Evolutionary conservation across 2,113 vertebrate genomes (phyloP).

Genomic region (Scalopus aquaticus): DNA sequence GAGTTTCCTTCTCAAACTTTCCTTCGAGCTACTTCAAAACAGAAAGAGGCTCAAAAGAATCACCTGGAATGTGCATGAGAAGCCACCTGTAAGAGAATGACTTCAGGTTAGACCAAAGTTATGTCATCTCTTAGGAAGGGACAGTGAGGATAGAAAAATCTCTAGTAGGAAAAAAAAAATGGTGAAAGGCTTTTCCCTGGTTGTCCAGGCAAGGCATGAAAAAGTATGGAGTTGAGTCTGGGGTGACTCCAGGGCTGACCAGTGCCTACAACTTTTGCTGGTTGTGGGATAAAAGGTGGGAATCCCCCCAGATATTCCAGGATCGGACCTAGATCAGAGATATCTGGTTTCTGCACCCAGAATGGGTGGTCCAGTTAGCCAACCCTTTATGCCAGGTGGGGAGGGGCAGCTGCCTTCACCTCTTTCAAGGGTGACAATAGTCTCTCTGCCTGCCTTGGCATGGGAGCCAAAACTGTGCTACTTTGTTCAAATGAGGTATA

Average conservation of each 20-base stretch:
- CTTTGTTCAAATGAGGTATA: conserved; percentile 40
- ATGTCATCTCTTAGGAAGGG: neutral
- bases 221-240: neutral
- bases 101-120: neutral
- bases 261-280: neutral
- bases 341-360: neutral
- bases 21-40: neutral
- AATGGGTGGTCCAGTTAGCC: neutral
- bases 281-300: neutral
- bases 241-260: neutral
- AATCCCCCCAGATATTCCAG: neutral
- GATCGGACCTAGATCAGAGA: neutral
- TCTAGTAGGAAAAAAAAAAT: neutral
- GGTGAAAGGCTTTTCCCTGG: neutral
- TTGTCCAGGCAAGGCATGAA: neutral
- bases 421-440: neutral
- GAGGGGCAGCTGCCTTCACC: neutral
- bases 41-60: neutral
- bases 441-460: neutral
- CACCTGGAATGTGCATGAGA: neutral
- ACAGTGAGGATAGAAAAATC: neutral
- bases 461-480: neutral
- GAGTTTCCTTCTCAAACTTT: neutral
- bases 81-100: neutral
- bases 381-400: neutral